These are phyloP conservation scores for Orchesellides sinensis DNA, from an alignment of 2,888 invertebrate genomes.

Conservation along the genomic window DNA sequence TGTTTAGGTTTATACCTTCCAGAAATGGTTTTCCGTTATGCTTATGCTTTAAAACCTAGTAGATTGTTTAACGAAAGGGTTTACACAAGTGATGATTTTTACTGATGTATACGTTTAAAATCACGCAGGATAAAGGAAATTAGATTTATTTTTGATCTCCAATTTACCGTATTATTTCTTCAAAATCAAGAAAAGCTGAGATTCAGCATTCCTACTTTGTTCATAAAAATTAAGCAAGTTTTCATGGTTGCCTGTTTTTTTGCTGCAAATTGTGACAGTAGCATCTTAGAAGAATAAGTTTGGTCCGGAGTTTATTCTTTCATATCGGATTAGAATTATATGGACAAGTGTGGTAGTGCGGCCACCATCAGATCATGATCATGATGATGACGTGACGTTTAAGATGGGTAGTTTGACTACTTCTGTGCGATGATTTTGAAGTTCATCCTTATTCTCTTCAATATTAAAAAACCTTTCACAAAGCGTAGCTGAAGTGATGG, in stretches of 20 bases:
- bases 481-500: constrained; percentile 18
- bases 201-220: too few species aligned
- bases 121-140: too few species aligned
- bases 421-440: constrained; percentile 54
- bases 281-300: too few species aligned
- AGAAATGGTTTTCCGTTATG: neutral
- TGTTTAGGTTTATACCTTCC: neutral
- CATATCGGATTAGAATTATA: neutral
- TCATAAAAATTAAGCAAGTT: too few species aligned
- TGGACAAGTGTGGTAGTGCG: constrained; percentile 11
- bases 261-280: too few species aligned
- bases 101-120: neutral
- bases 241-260: too few species aligned
- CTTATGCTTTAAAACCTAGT: neutral
- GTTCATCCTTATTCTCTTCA: constrained; percentile 42
- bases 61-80: too few species aligned
- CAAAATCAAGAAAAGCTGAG: too few species aligned
- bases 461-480: constrained; percentile 4
- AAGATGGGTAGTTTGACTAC: constrained; percentile 61
- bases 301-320: too few species aligned
- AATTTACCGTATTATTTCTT: too few species aligned
- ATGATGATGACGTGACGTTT: constrained; percentile 16
- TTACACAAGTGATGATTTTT: neutral
- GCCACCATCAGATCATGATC: constrained; percentile 27
- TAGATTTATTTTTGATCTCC: too few species aligned